Base-by-base conservation (phyloP, 2,888 invertebrate genomes). In the Drosophila differens region DNA sequence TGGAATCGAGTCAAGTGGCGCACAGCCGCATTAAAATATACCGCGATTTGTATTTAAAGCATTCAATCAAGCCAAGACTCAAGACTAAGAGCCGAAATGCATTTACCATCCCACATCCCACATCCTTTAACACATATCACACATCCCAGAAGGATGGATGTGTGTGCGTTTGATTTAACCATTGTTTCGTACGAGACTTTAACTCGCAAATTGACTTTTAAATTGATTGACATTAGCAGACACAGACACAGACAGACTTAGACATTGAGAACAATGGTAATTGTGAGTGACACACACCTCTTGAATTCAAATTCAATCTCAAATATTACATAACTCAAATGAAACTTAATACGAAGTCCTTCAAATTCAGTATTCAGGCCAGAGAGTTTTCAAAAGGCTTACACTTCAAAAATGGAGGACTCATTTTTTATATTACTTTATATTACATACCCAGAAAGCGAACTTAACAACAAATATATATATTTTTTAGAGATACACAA, bases 1-100 rank as follows among this genome's bases (percentile, higher is more conserved):
- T 73, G 85, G 79, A 86, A 86, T 86, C 72, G 84, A 84, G 84
- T 86, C 88, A 85, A 84, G 86, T 80, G 86, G 82, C 69, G 68
- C 82, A 84, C 62, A 83, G 69, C 55, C 71, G 70, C 60, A 65
- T 70, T 79, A 70, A 83, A 84, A 83, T 85, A 79, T 79, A 79
- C 87, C 85, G 66, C 74, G 73, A 71, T 83, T 77, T 76, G 76
- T 75, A 78, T 68, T 78, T 64, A 62, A 55, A 63, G 66, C 79
- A 64, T 74, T 85, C 79, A 83, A 83, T 83, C 79, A 85, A 74
- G 74, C 69, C 57, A 47, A 9, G 47, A 47, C 47, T 25, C 52
- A 51, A 64, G 59, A 44, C 65, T 63, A 51, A 32, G n/a, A 59
- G 22, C 52, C 68, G 58, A 49, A 55, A 51, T 16, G 63, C 54